Conservation (phyloP, 2,113 vertebrate genomes). For the Candoia aspera region DNA sequence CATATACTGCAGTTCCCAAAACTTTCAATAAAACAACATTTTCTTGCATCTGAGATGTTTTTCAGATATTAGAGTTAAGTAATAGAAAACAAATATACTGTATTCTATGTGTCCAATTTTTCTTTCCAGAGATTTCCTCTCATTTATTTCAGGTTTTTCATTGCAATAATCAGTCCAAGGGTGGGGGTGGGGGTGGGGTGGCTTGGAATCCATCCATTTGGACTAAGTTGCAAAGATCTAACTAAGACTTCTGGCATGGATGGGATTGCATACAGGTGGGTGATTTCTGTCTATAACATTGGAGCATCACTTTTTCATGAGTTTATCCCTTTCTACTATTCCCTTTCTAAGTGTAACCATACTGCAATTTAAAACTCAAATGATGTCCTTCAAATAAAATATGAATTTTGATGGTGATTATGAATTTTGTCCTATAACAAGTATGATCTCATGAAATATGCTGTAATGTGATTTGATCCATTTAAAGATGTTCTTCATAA, state of each 20-base stretch:
- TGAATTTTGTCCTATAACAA: neutral
- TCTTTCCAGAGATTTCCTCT: neutral
- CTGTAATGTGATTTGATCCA: neutral
- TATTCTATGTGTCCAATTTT: neutral
- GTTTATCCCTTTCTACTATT: neutral
- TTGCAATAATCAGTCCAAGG: neutral
- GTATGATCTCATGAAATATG: neutral
- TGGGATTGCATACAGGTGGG: neutral
- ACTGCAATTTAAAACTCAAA: neutral
- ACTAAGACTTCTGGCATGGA: neutral
- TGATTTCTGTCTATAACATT: neutral
- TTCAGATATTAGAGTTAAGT: neutral
- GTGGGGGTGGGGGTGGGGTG: too few species aligned
- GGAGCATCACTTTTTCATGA: neutral
- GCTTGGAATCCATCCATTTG: neutral
- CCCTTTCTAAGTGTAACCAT: neutral
- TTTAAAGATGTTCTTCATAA: neutral
- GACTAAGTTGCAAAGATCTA: neutral
- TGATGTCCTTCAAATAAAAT: neutral
- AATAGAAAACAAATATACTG: neutral
- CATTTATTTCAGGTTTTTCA: neutral
- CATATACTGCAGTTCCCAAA: neutral
- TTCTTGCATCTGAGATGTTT: neutral
- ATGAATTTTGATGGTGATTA: neutral
- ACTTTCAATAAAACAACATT: neutral